Percentiles rank a stretch among this genome's conserved stretches.
These are phyloP conservation scores for Aldabrachelys gigantea DNA, from an alignment of 2,113 vertebrate species.

Conservation along the genomic window DNA sequence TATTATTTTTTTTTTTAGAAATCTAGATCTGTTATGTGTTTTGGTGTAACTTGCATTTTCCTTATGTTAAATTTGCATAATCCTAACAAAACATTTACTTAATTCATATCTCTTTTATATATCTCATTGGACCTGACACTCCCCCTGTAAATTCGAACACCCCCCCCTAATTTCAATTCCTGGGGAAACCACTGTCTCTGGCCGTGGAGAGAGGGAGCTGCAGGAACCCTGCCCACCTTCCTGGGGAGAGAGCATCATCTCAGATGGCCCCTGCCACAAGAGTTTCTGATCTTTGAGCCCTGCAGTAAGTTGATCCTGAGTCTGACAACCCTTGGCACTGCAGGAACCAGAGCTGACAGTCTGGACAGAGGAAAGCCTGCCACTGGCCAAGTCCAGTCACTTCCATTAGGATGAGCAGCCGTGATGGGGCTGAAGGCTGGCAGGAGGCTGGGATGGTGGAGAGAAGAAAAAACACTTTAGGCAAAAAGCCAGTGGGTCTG, in stretches of 20 bases:
- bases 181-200: neutral
- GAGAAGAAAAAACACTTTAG: neutral
- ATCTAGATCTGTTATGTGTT: too few species aligned
- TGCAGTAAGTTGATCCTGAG: neutral
- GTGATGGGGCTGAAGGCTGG: neutral
- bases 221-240: neutral
- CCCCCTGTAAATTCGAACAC: too few species aligned
- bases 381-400: neutral
- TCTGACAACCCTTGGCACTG: neutral
- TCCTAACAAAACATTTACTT: too few species aligned
- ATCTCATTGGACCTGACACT: too few species aligned
- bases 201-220: neutral
- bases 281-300: neutral
- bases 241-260: neutral
- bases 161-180: too few species aligned
- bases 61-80: too few species aligned
- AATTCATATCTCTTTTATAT: too few species aligned
- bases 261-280: neutral
- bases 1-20: too few species aligned
- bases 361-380: neutral
- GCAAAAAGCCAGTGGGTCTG: neutral
- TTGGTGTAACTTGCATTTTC: too few species aligned
- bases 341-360: neutral
- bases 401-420: neutral
- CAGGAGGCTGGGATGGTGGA: neutral